phyloP scores from a whole-genome alignment of 2,113 vertebrate species.

The Anoplopoma fimbria region DNA sequence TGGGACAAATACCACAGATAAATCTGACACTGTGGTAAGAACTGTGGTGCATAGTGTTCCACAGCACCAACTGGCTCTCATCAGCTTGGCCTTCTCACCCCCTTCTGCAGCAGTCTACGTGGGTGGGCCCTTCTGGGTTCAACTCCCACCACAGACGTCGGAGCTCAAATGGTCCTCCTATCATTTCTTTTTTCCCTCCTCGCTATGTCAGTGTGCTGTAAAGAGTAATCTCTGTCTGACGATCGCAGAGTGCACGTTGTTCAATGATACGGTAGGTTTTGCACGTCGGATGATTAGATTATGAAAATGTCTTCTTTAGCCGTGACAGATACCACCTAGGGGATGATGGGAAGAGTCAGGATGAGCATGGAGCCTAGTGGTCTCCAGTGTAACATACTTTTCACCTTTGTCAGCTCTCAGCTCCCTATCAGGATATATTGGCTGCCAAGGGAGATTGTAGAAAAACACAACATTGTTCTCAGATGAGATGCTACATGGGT shows the following conservation, averaged over 20 bases:
- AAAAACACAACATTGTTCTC: constrained; percentile 43
- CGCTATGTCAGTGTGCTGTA: constrained; percentile 30
- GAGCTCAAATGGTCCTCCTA: constrained; percentile 43
- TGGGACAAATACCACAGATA: constrained; percentile 56
- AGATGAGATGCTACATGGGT: constrained; percentile 17
- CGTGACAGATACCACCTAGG: constrained; percentile 62
- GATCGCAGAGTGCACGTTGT: constrained; percentile 6
- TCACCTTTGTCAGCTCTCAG: constrained; percentile 35
- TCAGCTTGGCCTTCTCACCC: constrained; percentile 49
- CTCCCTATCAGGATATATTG: constrained; percentile 24
- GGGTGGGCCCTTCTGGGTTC: constrained; percentile 66
- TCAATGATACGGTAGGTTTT: constrained; percentile 27
- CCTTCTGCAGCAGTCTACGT: constrained; percentile 37
- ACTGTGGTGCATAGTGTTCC: constrained; percentile 44
- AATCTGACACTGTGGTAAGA: constrained; percentile 57
- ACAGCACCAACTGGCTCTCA: constrained; percentile 19
- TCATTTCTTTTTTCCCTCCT: constrained; percentile 21
- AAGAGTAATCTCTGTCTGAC: constrained; percentile 38
- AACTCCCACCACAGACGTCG: constrained; percentile 35
- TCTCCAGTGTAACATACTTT: constrained; percentile 36
- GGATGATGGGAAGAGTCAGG: constrained; percentile 41
- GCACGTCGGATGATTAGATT: constrained; percentile 42
- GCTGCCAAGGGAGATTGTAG: constrained; percentile 29
- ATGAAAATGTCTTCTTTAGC: constrained; percentile 39
- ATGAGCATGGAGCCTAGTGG: constrained; percentile 4